These are phyloP conservation scores for Xiphophorus birchmanni DNA, from an alignment of 2,797 vertebrate species.

Conservation along the genomic window DNA sequence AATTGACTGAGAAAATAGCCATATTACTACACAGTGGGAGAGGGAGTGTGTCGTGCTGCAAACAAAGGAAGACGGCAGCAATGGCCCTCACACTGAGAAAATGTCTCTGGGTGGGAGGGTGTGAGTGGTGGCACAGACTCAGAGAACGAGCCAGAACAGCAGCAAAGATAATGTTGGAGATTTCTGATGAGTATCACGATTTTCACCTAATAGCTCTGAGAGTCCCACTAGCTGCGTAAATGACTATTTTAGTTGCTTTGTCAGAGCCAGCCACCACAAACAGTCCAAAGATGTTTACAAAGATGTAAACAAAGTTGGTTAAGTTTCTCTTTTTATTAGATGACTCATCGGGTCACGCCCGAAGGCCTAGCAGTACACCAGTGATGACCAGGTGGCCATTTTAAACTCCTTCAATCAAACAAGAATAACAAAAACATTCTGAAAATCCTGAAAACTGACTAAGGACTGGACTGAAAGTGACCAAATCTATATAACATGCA, in stretches of 20 bases:
- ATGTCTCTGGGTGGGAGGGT: constrained; percentile 53
- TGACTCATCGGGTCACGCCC: background rate
- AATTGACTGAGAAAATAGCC: constrained; percentile 86
- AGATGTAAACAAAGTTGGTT: background rate
- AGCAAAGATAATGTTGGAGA: constrained; percentile 63
- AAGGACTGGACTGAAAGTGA: too few species aligned
- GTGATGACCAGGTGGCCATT: too few species aligned
- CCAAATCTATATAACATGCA: too few species aligned
- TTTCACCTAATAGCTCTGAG: background rate
- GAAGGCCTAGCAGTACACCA: background rate
- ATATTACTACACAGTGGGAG: constrained; percentile 84
- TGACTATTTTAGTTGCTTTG: background rate
- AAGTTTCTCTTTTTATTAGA: background rate
- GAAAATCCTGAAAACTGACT: too few species aligned
- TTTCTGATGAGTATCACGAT: constrained; percentile 36
- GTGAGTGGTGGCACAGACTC: background rate
- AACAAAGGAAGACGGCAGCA: constrained; percentile 73
- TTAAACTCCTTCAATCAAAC: too few species aligned
- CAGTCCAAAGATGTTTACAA: background rate
- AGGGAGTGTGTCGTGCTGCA: constrained; percentile 73
- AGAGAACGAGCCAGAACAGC: background rate
- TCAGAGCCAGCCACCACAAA: background rate
- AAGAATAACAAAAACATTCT: too few species aligned
- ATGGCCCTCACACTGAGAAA: constrained; percentile 73
- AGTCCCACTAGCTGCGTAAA: background rate